Evolutionary conservation across 2,113 vertebrate species (phyloP).

Genomic region (Hippocampus comes): DNA sequence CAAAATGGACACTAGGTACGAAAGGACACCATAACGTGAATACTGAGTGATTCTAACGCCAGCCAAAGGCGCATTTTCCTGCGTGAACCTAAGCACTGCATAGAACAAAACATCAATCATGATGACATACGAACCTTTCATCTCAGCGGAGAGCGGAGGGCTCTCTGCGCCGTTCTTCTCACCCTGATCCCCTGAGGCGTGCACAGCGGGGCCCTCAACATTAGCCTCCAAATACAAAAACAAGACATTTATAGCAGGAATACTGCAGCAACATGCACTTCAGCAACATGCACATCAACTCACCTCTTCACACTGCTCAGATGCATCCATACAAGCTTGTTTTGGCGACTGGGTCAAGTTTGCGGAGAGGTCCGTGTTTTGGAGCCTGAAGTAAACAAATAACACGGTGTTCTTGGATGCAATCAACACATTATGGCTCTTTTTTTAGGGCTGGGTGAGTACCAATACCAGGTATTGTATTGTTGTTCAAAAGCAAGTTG

Average conservation of each 20-base stretch:
- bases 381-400: slow-evolving; percentile 59
- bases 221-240: slow-evolving; percentile 59
- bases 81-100: background rate
- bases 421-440: too few relatives aligned
- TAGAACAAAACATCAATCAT: slow-evolving; percentile 17
- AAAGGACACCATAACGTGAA: background rate
- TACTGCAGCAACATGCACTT: background rate
- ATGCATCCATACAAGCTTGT: slow-evolving; percentile 54
- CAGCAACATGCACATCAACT: background rate
- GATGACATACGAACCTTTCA: slow-evolving; percentile 61
- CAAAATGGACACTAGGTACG: background rate
- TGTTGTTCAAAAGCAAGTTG: too few relatives aligned
- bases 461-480: too few relatives aligned
- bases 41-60: background rate
- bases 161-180: slow-evolving; percentile 82
- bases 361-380: slow-evolving; percentile 70
- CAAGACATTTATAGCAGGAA: slow-evolving; percentile 24
- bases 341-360: slow-evolving; percentile 25
- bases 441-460: too few relatives aligned
- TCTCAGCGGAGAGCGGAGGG: slow-evolving; percentile 62
- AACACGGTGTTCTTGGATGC: background rate
- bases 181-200: slow-evolving; percentile 66
- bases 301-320: slow-evolving; percentile 46
- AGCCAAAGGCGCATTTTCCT: background rate
- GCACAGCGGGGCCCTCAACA: slow-evolving; percentile 65